Evolutionary conservation across 2,797 vertebrate species (phyloP).

Genomic region (Channallabes apus): DNA sequence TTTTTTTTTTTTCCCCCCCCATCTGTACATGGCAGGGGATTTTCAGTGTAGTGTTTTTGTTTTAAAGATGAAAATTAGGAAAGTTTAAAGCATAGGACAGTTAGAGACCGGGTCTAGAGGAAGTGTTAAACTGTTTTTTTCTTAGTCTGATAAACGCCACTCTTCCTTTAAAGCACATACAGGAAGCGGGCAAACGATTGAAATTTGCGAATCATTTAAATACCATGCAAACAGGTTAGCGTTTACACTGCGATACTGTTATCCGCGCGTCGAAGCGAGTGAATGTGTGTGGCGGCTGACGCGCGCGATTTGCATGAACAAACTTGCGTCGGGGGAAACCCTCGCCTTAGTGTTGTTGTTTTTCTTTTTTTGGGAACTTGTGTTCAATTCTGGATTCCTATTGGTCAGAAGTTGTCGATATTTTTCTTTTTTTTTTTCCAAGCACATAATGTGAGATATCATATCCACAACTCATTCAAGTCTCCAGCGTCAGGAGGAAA

Average conservation of each 20-base stretch:
- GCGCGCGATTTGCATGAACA: conserved; percentile 42
- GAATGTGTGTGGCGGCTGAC: conserved; percentile 40
- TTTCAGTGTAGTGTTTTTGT: not conserved
- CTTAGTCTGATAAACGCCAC: conserved; percentile 66
- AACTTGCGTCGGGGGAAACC: conserved; percentile 54
- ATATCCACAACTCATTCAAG: too few species aligned
- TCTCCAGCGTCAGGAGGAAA: too few species aligned
- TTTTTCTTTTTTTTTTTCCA: too few species aligned
- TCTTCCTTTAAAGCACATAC: conserved; percentile 46
- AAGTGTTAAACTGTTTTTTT: conserved; percentile 63
- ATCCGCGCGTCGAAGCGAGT: conserved; percentile 54
- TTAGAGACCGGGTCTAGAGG: conserved; percentile 49
- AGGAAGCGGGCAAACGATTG: conserved; percentile 55
- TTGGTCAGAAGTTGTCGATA: not conserved
- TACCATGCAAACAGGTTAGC: conserved; percentile 50
- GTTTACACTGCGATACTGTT: conserved; percentile 20
- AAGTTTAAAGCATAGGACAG: not conserved
- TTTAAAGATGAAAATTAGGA: not conserved
- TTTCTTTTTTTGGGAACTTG: too few species aligned
- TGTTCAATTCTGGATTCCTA: not conserved
- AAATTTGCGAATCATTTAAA: conserved; percentile 65
- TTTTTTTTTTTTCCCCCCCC: not conserved
- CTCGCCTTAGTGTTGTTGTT: conserved; percentile 4
- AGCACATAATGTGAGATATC: too few species aligned
- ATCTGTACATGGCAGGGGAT: not conserved